Evolutionary conservation across 2,888 invertebrate species (phyloP).

Genomic region (Diarsia rubi): DNA sequence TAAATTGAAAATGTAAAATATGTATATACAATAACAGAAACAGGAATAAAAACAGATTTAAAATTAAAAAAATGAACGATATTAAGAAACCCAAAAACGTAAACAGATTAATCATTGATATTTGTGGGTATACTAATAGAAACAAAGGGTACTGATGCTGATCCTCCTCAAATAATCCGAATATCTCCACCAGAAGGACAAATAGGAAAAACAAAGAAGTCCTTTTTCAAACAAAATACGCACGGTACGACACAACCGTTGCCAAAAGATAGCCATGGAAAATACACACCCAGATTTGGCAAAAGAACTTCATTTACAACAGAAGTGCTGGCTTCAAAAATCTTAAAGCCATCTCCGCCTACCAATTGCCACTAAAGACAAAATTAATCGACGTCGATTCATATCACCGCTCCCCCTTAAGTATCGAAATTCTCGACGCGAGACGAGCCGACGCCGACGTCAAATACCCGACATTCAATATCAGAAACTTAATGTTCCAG

Average conservation of each 20-base stretch:
- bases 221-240: constrained; percentile 5
- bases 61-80: neutral
- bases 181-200: neutral
- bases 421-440: constrained; percentile 45
- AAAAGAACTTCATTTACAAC: constrained; percentile 21
- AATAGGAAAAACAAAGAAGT: constrained; percentile 16
- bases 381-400: constrained; percentile 20
- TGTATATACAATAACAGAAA: constrained; percentile 2
- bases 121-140: neutral
- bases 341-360: constrained; percentile 8
- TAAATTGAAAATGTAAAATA: neutral
- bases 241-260: neutral
- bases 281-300: constrained; percentile 14
- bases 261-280: constrained; percentile 17
- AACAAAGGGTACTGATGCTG: constrained; percentile 2
- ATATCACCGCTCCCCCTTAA: constrained; percentile 38
- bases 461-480: constrained; percentile 63
- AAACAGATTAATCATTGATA: constrained; percentile 14
- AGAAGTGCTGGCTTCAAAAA: neutral
- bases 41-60: constrained; percentile 1
- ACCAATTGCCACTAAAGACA: constrained; percentile 41
- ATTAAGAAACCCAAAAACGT: neutral
- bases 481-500: constrained; percentile 63
- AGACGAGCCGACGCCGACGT: constrained; percentile 47
- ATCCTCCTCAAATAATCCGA: constrained; percentile 23